Evolutionary conservation across 2,797 vertebrate genomes (phyloP).

Genomic region (Ptychadena robeensis): DNA sequence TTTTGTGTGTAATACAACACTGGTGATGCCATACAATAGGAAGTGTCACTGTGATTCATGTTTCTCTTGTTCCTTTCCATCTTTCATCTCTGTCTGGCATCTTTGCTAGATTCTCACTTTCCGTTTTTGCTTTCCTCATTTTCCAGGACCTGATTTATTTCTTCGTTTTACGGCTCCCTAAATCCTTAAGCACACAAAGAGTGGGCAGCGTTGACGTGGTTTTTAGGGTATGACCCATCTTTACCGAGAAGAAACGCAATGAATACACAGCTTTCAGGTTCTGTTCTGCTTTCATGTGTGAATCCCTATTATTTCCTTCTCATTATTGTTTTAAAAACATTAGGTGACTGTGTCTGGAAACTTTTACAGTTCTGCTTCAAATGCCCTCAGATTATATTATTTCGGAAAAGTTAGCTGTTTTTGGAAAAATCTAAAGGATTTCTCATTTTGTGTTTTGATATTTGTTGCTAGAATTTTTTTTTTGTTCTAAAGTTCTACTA

Average conservation of each 20-base stretch:
- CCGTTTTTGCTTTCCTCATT: conserved; percentile 20
- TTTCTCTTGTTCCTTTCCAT: conserved; percentile 1
- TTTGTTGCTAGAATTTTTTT: no score
- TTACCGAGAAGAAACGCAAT: background rate
- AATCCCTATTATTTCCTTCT: background rate
- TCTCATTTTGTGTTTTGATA: no score
- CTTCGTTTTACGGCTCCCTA: conserved; percentile 5
- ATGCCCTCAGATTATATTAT: no score
- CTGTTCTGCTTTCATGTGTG: no score
- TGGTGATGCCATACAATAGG: conserved; percentile 9
- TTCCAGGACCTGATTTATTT: conserved; percentile 45
- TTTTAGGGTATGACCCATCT: background rate
- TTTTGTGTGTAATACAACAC: conserved; percentile 25
- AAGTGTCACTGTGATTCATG: conserved; percentile 48
- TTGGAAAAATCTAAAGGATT: no score
- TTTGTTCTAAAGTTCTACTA: no score
- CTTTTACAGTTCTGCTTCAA: no score
- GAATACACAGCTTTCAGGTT: background rate
- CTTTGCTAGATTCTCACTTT: conserved; percentile 19
- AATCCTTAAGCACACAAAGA: conserved; percentile 13
- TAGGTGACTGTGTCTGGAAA: no score
- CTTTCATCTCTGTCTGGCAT: conserved; percentile 40
- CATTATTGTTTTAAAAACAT: background rate
- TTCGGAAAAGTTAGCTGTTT: no score
- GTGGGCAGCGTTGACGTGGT: background rate